These are phyloP conservation scores for Hemitrygon akajei DNA, from an alignment of 2,797 vertebrate species.

Conservation along the genomic window DNA sequence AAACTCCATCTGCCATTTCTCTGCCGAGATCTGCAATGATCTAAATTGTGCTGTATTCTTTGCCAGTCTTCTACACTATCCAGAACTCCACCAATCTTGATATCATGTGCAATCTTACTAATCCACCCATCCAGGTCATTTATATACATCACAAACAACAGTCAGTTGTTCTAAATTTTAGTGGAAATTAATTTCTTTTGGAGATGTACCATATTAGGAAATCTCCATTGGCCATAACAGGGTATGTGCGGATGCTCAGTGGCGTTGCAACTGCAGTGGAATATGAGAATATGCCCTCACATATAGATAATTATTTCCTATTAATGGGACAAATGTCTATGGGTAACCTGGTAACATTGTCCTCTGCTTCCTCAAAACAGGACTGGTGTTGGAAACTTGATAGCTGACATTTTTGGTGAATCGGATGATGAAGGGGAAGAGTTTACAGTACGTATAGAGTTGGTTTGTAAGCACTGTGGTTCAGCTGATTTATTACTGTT, in stretches of 20 bases:
- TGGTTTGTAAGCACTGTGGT: neutral
- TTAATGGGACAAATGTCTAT: neutral
- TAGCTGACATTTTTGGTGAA: conserved; percentile 97
- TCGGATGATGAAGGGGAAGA: conserved; percentile 95
- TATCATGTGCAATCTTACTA: too few relatives aligned
- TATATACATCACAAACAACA: too few relatives aligned
- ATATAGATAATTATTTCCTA: neutral
- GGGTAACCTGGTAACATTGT: conserved; percentile 24
- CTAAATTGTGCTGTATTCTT: too few relatives aligned
- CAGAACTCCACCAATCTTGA: too few relatives aligned
- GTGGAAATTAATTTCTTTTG: neutral
- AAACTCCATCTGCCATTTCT: too few relatives aligned
- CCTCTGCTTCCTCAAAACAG: conserved; percentile 33
- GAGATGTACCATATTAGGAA: neutral
- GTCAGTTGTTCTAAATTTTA: neutral
- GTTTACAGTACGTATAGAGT: conserved; percentile 76
- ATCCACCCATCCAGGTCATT: too few relatives aligned
- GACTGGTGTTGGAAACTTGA: conserved; percentile 70
- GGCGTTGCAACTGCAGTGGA: neutral
- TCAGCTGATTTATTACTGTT: neutral
- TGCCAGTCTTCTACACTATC: too few relatives aligned
- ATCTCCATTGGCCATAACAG: neutral
- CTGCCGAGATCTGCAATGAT: too few relatives aligned
- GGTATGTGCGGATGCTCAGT: neutral
- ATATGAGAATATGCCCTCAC: neutral